phyloP scores from a whole-genome alignment of 1,140 invertebrate species.

The Drosophila teissieri region DNA sequence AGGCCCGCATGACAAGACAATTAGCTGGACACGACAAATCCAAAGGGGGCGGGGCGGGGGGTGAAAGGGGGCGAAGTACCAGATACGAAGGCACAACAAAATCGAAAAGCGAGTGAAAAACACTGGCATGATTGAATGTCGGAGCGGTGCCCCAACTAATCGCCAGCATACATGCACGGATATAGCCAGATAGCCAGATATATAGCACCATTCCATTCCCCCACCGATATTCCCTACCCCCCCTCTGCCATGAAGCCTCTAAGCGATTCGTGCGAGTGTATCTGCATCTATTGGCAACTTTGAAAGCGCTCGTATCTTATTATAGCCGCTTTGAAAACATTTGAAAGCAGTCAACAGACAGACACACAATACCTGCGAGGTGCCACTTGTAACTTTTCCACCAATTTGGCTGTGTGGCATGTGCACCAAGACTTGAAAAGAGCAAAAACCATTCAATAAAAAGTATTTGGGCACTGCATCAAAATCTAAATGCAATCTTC shows the following conservation, averaged over 20 bases:
- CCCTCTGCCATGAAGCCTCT: not conserved
- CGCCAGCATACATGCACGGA: slow-evolving; percentile 31
- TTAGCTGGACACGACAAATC: slow-evolving; percentile 67
- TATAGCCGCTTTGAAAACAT: slow-evolving; percentile 3
- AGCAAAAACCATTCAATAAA: no score
- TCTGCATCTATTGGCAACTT: slow-evolving; percentile 28
- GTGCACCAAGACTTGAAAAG: no score
- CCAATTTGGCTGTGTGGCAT: no score
- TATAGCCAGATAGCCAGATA: not conserved
- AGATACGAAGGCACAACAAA: slow-evolving; percentile 25
- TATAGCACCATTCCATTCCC: slow-evolving; percentile 11
- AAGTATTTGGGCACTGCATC: not conserved
- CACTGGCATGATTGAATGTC: slow-evolving; percentile 37
- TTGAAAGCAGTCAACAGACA: slow-evolving; percentile 3
- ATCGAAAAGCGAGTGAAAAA: slow-evolving; percentile 32
- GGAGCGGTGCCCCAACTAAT: slow-evolving; percentile 20
- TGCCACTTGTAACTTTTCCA: not conserved
- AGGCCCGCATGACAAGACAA: slow-evolving; percentile 60
- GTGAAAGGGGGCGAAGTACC: slow-evolving; percentile 10
- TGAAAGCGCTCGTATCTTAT: slow-evolving; percentile 30
- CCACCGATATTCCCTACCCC: not conserved
- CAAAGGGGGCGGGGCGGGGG: not conserved
- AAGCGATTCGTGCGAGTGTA: slow-evolving; percentile 25
- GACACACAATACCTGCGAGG: slow-evolving; percentile 26
- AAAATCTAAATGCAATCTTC: not conserved